Percentiles rank a stretch among this genome's conserved stretches.
phyloP scores from a whole-genome alignment of 2,113 vertebrate species.

The Rhinoderma darwinii region DNA sequence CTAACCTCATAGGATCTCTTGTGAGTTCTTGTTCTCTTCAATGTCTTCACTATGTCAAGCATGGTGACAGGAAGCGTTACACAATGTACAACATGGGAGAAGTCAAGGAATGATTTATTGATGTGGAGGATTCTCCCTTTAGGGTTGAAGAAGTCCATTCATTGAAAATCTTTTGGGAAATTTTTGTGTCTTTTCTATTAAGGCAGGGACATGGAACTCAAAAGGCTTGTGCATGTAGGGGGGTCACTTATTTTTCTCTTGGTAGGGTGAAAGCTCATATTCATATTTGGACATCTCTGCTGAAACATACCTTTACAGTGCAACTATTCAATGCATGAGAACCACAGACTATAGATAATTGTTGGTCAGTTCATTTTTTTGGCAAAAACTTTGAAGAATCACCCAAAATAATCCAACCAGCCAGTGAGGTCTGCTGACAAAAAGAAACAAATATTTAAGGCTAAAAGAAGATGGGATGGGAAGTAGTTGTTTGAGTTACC shows the following conservation, averaged over 20 bases:
- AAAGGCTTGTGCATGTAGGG: neutral
- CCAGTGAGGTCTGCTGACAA: too few relatives aligned
- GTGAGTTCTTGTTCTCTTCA: conserved; percentile 70
- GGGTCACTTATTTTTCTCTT: neutral
- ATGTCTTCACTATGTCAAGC: conserved; percentile 60
- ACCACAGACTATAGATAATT: neutral
- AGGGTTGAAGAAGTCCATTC: conserved; percentile 7
- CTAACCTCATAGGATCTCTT: conserved; percentile 66
- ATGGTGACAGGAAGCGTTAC: conserved; percentile 59
- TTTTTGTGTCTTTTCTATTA: neutral
- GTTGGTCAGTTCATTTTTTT: neutral
- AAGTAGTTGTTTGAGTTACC: too few relatives aligned
- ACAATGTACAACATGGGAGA: conserved; percentile 38
- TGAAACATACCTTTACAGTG: neutral
- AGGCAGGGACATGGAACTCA: neutral
- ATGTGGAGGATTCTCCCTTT: neutral
- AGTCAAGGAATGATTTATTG: conserved; percentile 31
- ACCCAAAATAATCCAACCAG: neutral
- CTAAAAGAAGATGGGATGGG: too few relatives aligned
- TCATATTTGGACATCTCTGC: neutral
- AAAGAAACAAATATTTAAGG: too few relatives aligned
- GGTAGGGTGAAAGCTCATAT: neutral
- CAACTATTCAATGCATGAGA: neutral
- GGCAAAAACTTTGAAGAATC: neutral
- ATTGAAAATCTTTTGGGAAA: neutral